phyloP scores from a whole-genome alignment of 2,113 vertebrate species.

The Ptilorrhoa leucosticta region DNA sequence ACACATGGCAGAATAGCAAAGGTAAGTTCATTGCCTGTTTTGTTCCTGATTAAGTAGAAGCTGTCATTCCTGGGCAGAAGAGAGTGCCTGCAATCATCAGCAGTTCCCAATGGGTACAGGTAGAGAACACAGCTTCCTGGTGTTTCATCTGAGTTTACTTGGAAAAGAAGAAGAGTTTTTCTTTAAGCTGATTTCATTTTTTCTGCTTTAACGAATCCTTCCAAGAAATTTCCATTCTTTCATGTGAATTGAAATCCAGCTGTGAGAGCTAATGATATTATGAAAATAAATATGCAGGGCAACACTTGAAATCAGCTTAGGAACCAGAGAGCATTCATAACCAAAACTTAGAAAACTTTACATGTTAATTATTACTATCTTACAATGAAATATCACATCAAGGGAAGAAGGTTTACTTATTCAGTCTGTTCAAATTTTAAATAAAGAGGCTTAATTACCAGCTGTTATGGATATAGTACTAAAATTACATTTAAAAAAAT shows the following conservation, averaged over 20 bases:
- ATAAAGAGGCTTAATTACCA: not conserved
- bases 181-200: slow-evolving; percentile 15
- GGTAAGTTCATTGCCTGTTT: not conserved
- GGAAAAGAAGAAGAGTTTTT: not conserved
- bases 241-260: not conserved
- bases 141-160: not conserved
- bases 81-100: not conserved
- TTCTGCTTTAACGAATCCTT: slow-evolving; percentile 15
- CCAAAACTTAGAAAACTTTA: not conserved
- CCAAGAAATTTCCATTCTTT: slow-evolving; percentile 41
- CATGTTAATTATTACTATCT: not conserved
- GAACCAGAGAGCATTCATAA: not conserved
- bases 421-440: not conserved
- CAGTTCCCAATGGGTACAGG: not conserved
- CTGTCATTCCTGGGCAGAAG: not conserved
- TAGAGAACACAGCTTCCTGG: not conserved
- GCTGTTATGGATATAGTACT: not conserved
- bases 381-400: not conserved
- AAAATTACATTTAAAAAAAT: not conserved
- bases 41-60: not conserved
- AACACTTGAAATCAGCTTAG: slow-evolving; percentile 33
- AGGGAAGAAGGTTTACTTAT: not conserved
- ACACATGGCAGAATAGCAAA: not conserved
- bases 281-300: slow-evolving; percentile 20
- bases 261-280: slow-evolving; percentile 39